These are phyloP conservation scores for Eupithecia subumbrata DNA, from an alignment of 2,888 invertebrate genomes.

Conservation along the genomic window DNA sequence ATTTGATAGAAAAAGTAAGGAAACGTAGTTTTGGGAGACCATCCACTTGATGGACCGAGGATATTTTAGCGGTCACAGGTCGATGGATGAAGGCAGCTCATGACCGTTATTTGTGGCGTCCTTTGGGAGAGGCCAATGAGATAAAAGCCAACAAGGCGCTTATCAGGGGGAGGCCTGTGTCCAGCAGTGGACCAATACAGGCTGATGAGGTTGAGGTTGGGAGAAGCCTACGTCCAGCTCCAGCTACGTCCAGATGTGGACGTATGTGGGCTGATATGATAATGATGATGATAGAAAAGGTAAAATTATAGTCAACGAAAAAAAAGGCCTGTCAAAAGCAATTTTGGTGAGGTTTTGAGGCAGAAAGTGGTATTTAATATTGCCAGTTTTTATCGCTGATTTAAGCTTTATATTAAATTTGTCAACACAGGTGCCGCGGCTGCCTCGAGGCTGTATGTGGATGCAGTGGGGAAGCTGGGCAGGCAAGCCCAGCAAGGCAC, in stretches of 20 bases:
- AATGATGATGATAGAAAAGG: not conserved
- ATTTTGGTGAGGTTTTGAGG: too few species aligned
- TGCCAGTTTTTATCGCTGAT: not conserved
- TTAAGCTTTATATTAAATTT: not conserved
- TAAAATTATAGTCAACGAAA: not conserved
- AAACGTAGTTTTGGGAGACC: not conserved
- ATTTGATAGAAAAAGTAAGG: not conserved
- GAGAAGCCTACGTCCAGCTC: too few species aligned
- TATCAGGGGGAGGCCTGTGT: too few species aligned
- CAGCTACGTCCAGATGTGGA: not conserved
- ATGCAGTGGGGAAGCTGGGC: conserved; percentile 93
- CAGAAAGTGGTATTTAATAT: too few species aligned
- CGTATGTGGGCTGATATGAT: not conserved
- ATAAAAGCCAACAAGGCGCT: too few species aligned
- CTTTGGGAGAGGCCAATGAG: too few species aligned
- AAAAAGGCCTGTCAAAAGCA: not conserved
- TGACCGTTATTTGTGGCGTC: not conserved
- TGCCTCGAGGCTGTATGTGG: conserved; percentile 94
- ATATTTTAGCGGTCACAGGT: not conserved
- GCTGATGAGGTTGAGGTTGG: too few species aligned
- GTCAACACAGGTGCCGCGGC: conserved; percentile 91
- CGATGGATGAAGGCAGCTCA: not conserved
- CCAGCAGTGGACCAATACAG: too few species aligned
- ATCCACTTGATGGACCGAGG: not conserved
- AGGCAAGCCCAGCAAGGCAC: conserved; percentile 95